Base-by-base conservation (phyloP, 2,888 invertebrate species). In the Cryptocephalus primarius region DNA sequence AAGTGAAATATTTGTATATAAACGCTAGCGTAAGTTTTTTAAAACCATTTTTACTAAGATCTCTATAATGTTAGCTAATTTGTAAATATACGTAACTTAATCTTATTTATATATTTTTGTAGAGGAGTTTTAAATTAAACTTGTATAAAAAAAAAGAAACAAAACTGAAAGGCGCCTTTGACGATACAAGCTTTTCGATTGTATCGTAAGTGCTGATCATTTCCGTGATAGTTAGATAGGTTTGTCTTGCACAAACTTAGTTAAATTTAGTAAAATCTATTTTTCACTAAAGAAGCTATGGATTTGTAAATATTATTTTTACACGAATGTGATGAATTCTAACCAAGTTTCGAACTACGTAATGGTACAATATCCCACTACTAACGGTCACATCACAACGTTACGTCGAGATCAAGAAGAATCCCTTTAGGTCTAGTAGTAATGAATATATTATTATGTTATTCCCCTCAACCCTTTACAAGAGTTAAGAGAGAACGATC, bases 11-110 rank as follows among this genome's bases (percentile, higher is more conserved):
- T 54, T 54, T 52, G 54, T 55, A 55, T 22, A 36, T 38, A 49
- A 49, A 41, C 47, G 11, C 13, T 33, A 43, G 43, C 32, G 44
- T 42, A 48, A 48, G 41, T 44, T 48, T 47, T 44, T 11, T 41
- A 44, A 40, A 13, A 40, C 42, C 41, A 44, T 39, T 43, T n/a
- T 22, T 22, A 22, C 22, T 22, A 52, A 53, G 55, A 55, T 54
- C 55, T 58, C 57, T 58, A 55, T 57, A 57, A 56, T 55, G 48
- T 55, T 56, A 52, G 57, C 55, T 57, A 54, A 56, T 57, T 58
- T 55, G 58, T 58, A 57, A 55, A 57, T 58, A 58, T 50, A 48
- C 11, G 32, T 34, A 42, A 33, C n/a, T 33, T 31, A 32, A 22
- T 22, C 22, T 22, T 22, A 48, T 48, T 48, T 48, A 43, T 48